These are phyloP conservation scores for Beroe forskalii DNA, from an alignment of 37 sponge, comb jelly and placozoan species.

Conservation along the genomic window DNA sequence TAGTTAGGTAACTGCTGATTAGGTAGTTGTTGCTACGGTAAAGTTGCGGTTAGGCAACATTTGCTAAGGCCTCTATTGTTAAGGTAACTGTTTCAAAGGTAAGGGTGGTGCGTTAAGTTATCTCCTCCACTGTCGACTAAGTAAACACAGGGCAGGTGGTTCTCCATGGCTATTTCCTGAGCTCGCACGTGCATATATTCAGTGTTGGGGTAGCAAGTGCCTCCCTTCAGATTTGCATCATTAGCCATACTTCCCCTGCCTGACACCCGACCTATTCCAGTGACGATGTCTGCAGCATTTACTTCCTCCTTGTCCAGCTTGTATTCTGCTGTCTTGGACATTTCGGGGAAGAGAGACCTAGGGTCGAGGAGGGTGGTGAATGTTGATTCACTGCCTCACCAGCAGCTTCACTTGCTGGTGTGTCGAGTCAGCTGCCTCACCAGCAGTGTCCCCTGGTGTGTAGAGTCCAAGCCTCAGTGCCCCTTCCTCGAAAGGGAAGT, in stretches of 20 bases:
- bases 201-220: slow-evolving; percentile 64
- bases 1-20: no score
- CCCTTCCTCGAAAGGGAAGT: no score
- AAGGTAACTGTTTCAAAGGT: no score
- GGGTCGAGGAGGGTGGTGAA: slow-evolving; percentile 55
- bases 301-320: slow-evolving; percentile 65
- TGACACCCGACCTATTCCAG: slow-evolving; percentile 47
- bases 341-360: slow-evolving; percentile 56
- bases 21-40: no score
- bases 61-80: not conserved
- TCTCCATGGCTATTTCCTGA: slow-evolving; percentile 65
- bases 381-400: slow-evolving; percentile 23
- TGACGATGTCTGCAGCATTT: slow-evolving; percentile 60
- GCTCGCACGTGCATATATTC: slow-evolving; percentile 65
- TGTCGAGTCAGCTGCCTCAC: no score
- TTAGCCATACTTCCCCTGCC: slow-evolving; percentile 60
- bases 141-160: slow-evolving; percentile 56
- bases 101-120: slow-evolving; percentile 47
- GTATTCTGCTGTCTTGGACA: slow-evolving; percentile 54
- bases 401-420: slow-evolving; percentile 52
- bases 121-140: slow-evolving; percentile 63
- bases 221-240: slow-evolving; percentile 63
- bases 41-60: not conserved
- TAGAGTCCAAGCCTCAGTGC: not conserved
- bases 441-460: no score